Percentiles rank a stretch among this genome's conserved stretches.
phyloP scores from a whole-genome alignment of 2,797 vertebrate species.

The Loriculus beryllinus region DNA sequence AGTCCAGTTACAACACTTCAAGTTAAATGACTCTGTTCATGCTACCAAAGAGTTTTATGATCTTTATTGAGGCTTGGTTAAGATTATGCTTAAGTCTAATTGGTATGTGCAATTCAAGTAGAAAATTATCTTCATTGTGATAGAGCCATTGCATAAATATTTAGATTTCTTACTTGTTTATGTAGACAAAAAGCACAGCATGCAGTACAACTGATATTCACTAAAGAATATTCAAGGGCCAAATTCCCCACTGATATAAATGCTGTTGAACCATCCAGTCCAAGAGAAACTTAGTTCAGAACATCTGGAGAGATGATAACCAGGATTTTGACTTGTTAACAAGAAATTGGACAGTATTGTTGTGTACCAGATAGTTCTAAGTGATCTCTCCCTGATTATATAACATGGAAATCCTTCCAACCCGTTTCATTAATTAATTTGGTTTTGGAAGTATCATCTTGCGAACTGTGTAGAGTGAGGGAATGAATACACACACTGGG shows the following conservation, averaged over 20 bases:
- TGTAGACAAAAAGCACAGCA: slow-evolving; percentile 24
- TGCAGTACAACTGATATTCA: neutral
- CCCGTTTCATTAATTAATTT: neutral
- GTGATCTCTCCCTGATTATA: neutral
- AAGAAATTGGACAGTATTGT: neutral
- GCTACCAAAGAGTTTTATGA: slow-evolving; percentile 26
- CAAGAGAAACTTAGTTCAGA: neutral
- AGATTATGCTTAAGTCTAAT: slow-evolving; percentile 26
- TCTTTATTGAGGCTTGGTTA: slow-evolving; percentile 57
- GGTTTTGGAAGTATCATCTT: neutral
- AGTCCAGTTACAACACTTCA: slow-evolving; percentile 21
- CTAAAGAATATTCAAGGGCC: neutral
- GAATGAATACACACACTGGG: neutral
- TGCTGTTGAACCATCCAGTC: neutral
- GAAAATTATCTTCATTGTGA: slow-evolving; percentile 46
- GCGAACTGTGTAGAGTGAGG: neutral
- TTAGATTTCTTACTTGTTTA: slow-evolving; percentile 27
- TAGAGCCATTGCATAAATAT: slow-evolving; percentile 29
- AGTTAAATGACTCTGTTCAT: slow-evolving; percentile 49
- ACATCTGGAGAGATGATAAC: neutral
- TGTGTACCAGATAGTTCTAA: neutral
- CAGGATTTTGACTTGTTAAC: neutral
- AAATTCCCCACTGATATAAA: neutral
- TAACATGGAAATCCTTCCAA: neutral
- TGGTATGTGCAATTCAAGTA: neutral